Conservation (phyloP, 2,113 vertebrate species). For the Malurus melanocephalus region DNA sequence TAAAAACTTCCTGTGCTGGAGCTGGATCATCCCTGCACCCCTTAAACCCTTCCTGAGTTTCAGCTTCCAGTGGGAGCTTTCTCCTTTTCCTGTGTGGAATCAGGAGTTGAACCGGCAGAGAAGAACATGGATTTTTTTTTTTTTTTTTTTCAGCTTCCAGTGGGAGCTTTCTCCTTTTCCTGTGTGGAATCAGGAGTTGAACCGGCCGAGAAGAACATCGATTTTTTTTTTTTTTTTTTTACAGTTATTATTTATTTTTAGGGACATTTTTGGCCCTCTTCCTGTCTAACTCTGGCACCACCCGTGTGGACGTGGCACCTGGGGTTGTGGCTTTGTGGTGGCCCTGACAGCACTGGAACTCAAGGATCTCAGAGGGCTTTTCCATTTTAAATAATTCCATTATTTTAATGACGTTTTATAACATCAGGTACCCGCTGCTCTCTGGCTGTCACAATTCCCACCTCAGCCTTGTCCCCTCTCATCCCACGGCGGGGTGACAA, state of each 20-base stretch:
- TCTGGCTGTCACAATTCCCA: not conserved
- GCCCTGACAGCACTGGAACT: not conserved
- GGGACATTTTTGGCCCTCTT: not conserved
- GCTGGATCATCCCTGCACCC: not conserved
- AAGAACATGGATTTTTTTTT: not conserved
- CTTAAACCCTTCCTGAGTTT: not conserved
- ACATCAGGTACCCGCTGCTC: not conserved
- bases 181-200: not conserved
- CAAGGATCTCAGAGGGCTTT: not conserved
- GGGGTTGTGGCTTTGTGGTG: not conserved
- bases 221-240: too few species aligned
- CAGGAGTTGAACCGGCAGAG: too few species aligned
- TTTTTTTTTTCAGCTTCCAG: not conserved
- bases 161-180: not conserved
- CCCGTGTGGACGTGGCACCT: fast-evolving
- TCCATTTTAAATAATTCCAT: not conserved
- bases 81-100: not conserved
- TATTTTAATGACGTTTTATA: fast-evolving
- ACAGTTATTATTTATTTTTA: too few species aligned
- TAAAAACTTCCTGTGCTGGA: not conserved
- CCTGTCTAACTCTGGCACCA: not conserved
- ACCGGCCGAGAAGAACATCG: not conserved
- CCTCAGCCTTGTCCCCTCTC: not conserved
- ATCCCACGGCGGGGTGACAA: not conserved
- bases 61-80: not conserved